phyloP scores from a whole-genome alignment of 2,888 invertebrate genomes.

The Julus scandinavius region DNA sequence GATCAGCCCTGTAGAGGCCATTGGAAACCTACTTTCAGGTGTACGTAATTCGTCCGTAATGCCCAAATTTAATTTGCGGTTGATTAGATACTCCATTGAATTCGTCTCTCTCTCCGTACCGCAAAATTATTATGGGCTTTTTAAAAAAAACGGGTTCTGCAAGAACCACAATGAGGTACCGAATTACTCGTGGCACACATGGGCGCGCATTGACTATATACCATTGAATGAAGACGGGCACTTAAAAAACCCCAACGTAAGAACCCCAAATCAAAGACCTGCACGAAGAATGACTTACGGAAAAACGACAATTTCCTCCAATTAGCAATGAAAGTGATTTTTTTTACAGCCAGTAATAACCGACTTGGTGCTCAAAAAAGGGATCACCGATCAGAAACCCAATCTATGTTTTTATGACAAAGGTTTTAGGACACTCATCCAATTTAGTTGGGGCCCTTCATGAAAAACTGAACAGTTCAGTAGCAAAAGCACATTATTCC shows the following conservation, averaged over 20 bases:
- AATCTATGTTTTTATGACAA: not conserved
- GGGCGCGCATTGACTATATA: not conserved
- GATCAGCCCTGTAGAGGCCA: not conserved
- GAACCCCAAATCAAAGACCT: not conserved
- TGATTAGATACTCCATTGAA: constrained; percentile 53
- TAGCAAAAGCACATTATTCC: not conserved
- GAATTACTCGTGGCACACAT: not conserved
- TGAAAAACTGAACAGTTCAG: not conserved
- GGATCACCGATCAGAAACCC: not conserved
- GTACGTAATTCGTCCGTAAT: constrained; percentile 51
- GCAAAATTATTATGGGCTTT: constrained; percentile 3
- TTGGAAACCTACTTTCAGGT: constrained; percentile 49
- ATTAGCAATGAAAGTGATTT: constrained; percentile 26
- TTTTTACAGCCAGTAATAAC: constrained; percentile 20
- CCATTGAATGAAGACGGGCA: constrained; percentile 24
- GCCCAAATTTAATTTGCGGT: constrained; percentile 54
- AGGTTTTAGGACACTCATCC: not conserved
- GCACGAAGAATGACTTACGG: not conserved
- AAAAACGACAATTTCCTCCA: not conserved
- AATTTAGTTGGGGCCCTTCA: not conserved
- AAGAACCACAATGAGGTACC: not conserved
- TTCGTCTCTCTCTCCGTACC: constrained; percentile 31
- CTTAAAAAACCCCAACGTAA: not conserved
- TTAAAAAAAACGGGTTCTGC: not conserved
- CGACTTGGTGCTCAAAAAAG: not conserved